Evolutionary conservation across 2,888 invertebrate genomes (phyloP), one percentile per base, ranked within the genome.

Genomic region (Vesta saturnalis): DNA sequence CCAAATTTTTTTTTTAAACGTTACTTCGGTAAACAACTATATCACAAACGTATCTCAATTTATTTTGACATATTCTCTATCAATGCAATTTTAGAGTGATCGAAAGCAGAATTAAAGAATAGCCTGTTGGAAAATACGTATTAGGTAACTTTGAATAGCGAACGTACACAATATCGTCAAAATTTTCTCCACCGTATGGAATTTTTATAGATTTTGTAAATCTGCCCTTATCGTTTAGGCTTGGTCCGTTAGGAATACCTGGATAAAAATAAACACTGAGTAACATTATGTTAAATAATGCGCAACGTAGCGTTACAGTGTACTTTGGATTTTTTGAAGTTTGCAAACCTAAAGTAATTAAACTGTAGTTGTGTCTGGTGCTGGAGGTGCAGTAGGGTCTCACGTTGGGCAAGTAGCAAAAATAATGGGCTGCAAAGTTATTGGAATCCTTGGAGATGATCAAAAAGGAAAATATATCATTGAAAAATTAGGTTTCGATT

Each of bases 331-430:
- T 94, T 8, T 81, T 90, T 70, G 91, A 93, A 74, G 84, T 92
- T 67, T 93, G 92, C 72, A 80, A 89, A 68, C 92, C 93, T 1
- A 90, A 92, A 82, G 75, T 86, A 92, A 91, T 5, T 92, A 94
- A 82, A 90, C 90, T 0, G 87, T 94, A 12, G 90, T 91, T 0
- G 88, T 94, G 1, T 90, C 89, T 19, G 90, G 90, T 5, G 94
- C 93, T 10, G 93, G 91, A 18, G 94, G 94, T 18, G 93, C 93
- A 30, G 93, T 94, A 10, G 94, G 94, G 3, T 90, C 88, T 65
- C 86, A 90, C 57, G 93, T 92, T 21, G 93, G 93, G 0, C 94
- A 94, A 85, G 91, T 94, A 70, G 94, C 89, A 0, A 93, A 93
- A 84, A 87, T 90, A 58, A 86, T 90, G 81, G 91, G 90, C 8